These are phyloP conservation scores for Rhinolophus sinicus DNA, from an alignment of 2,113 vertebrate species.

Conservation along the genomic window DNA sequence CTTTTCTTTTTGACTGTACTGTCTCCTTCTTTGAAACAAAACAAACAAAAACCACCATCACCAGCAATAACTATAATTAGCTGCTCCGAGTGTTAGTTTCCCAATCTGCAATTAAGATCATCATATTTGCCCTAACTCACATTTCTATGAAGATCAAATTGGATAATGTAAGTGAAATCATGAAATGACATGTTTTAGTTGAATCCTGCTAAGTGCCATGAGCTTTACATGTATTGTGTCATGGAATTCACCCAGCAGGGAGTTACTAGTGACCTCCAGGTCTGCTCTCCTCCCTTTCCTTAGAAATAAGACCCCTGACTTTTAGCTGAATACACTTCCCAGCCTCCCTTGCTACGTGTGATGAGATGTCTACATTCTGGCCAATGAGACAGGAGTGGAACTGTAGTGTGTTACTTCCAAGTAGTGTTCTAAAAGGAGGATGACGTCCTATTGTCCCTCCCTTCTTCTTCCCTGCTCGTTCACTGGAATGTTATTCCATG, in stretches of 20 bases:
- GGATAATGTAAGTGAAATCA: constrained; percentile 10
- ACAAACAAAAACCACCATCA: neutral
- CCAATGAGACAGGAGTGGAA: neutral
- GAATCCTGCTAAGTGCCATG: neutral
- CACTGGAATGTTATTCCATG: neutral
- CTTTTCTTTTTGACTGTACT: neutral
- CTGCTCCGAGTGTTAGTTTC: no score
- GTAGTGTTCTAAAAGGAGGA: constrained; percentile 5
- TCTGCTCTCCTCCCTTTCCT: neutral
- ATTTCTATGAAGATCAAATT: neutral
- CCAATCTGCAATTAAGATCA: no score
- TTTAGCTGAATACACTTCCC: neutral
- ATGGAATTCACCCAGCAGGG: neutral
- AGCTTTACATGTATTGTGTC: neutral
- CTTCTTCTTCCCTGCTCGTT: neutral
- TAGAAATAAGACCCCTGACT: neutral
- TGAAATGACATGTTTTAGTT: neutral
- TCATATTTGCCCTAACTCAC: neutral
- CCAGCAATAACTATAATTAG: no score
- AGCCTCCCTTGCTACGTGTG: neutral
- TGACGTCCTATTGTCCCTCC: neutral
- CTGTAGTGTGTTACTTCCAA: neutral
- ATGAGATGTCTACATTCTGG: neutral
- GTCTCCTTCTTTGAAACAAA: neutral
- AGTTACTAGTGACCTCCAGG: neutral